Base-by-base conservation (phyloP, 2,888 invertebrate genomes). In the Megaustenia siamemsis region DNA sequence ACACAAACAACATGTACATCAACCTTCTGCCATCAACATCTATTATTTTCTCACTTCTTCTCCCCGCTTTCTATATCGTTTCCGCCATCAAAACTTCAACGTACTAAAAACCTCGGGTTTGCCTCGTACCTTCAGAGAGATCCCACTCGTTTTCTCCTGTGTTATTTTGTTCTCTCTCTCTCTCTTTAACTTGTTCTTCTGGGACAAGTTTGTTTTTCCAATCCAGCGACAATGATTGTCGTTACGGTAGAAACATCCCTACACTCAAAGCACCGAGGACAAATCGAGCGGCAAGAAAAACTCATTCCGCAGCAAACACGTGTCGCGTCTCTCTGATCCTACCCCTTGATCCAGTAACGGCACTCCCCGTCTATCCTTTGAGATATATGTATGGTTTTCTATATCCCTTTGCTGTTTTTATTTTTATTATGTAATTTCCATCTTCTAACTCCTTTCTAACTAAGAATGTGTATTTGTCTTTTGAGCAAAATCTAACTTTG, bases 181-280 rank as follows among this genome's bases (percentile, higher is more conserved):
- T 6, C 24, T 53, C 68, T 45, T 49, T 43, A 28, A 32, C 40
- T n/a, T 69, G 35, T n/a, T 53, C 53, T 53, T 21, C 10, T 77
- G n/a, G n/a, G n/a, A n/a, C n/a, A n/a, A n/a, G 80, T 80, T 80
- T 80, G 80, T 80, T 80, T 80, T 80, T 69, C 53, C 80, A 35
- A 80, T 80, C 24, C 80, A 49, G 8, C 80, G 49, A 80, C 80
- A 80, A 80, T 68, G 80, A 80, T n/a, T 69, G 69, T 49, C 80
- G 69, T 80, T 80, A 28, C 35, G 69, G 49, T 38, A 53, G 80
- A 21, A 68, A 68, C 63, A 40, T 49, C 35, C 21, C 69, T 35
- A 3, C 49, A 32, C 80, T 80, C 80, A 80, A 80, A 80, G 80
- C 56, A 21, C 8, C 49, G 24, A 49, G 80, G 21, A 69, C 69